Evolutionary conservation across 2,888 invertebrate species (phyloP), one percentile per base, ranked within the genome.

Genomic region (Rambutsinella grinnellia): DNA sequence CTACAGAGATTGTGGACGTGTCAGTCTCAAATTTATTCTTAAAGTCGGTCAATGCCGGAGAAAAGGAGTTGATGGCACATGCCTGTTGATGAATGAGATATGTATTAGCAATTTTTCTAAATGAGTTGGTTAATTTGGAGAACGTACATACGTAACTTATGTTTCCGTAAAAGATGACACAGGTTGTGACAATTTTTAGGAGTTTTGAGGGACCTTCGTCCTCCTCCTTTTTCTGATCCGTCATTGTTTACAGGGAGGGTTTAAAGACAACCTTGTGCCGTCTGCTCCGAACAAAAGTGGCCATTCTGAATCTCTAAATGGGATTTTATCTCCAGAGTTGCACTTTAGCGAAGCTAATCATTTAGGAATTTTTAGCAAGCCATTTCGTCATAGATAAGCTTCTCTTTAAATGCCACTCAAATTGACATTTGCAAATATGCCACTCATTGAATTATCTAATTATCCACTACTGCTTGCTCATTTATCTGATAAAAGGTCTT

Each of bases 11-110:
- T 24, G 61, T 44, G 19, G 65, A 26, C 3, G 67, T 69, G 13
- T 56, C 58, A 5, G 65, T 68, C 8, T 70, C 66, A 57, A 49
- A 79, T 15, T 79, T 79, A 8, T 74, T 77, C 46, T 70, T 66
- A 3, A 79, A 51, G 17, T 75, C 75, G 2, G 70, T 70, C 1
- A 77, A 28, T 3, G 75, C 44, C 10, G 79, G 77, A 13, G 70
- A 66, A 13, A 67, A 70, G 8, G 77, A 62, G 46, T 57, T 75
- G 28, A 70, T 58, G 5, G 75, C 70, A 49, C 70, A 49, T 8
- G 74, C 79, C 77, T 79, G 47, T n/a, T 13, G 2, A 53, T 21
- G 19, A 51, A 21, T 53, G 19, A 23, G 44, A 47, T 10, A 27
- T 3, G 26, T 28, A 62, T 36, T 17, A 17, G 21, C 19, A 28